phyloP scores from a whole-genome alignment of 2,888 invertebrate genomes.

The Salticus scenicus region DNA sequence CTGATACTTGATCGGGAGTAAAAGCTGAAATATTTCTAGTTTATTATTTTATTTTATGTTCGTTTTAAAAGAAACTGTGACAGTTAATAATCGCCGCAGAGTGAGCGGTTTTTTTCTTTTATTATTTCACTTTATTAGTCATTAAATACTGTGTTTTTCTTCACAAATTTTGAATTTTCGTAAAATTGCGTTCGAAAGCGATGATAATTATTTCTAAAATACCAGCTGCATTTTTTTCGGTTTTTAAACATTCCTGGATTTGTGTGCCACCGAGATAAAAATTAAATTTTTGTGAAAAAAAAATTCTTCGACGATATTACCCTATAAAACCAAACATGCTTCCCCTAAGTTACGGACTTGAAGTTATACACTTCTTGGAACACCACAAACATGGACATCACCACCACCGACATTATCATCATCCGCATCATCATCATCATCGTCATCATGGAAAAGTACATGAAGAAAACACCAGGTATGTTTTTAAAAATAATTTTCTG shows the following conservation, averaged over 20 bases:
- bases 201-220: constrained; percentile 40
- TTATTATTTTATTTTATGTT: neutral
- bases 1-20: neutral
- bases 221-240: neutral
- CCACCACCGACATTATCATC: constrained; percentile 62
- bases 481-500: too few relatives aligned
- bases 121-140: neutral
- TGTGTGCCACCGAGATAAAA: constrained; percentile 39
- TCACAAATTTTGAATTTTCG: too few relatives aligned
- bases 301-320: constrained; percentile 1
- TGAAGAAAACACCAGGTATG: constrained; percentile 43
- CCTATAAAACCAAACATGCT: constrained; percentile 36
- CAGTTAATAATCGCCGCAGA: neutral
- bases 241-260: constrained; percentile 48
- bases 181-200: constrained; percentile 4
- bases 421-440: constrained; percentile 47
- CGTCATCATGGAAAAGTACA: constrained; percentile 21
- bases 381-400: constrained; percentile 57
- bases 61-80: neutral
- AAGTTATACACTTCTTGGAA: constrained; percentile 67
- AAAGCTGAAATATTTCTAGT: too few relatives aligned
- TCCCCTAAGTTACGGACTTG: constrained; percentile 66
- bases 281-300: neutral
- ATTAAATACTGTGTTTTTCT: neutral
- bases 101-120: neutral